A percentile compares a stretch with the other conserved stretches of the same genome.
These are phyloP conservation scores for Orussus abietinus DNA, from an alignment of 1,140 invertebrate species.

Conservation along the genomic window DNA sequence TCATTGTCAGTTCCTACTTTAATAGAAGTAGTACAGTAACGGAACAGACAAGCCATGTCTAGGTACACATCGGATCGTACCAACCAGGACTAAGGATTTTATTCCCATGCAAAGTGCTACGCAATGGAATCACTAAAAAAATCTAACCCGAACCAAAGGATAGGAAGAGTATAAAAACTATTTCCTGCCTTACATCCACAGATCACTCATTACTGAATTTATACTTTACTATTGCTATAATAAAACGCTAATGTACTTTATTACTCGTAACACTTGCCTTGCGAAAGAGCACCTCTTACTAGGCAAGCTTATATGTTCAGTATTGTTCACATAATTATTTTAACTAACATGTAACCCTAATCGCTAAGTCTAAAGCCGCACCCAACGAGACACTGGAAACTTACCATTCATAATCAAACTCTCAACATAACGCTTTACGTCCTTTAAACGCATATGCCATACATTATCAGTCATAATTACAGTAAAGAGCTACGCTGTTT, in stretches of 20 bases:
- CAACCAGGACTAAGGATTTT: too few species aligned
- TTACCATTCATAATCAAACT: too few species aligned
- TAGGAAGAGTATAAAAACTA: constrained; percentile 25
- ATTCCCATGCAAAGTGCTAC: constrained; percentile 10
- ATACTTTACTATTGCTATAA: constrained; percentile 20
- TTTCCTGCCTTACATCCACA: constrained; percentile 25
- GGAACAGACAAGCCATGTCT: constrained; percentile 16
- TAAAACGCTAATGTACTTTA: constrained; percentile 26
- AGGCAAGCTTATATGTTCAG: constrained; percentile 23
- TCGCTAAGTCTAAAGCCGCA: constrained; percentile 27
- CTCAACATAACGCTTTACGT: too few species aligned
- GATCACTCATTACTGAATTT: constrained; percentile 20
- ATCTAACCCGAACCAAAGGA: constrained; percentile 19
- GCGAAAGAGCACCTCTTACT: not conserved
- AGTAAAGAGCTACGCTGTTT: too few species aligned
- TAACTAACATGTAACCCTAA: constrained; percentile 28
- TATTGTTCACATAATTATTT: constrained; percentile 31
- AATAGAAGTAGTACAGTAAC: constrained; percentile 18
- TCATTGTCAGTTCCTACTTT: constrained; percentile 4
- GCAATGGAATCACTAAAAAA: constrained; percentile 17
- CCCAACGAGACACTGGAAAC: constrained; percentile 30
- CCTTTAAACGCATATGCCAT: too few species aligned
- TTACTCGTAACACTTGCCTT: constrained; percentile 23
- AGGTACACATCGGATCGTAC: constrained; percentile 14
- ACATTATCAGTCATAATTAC: too few species aligned